These are phyloP conservation scores for Eurystomus glaucurus DNA, from an alignment of 2,797 vertebrate genomes.

Conservation along the genomic window DNA sequence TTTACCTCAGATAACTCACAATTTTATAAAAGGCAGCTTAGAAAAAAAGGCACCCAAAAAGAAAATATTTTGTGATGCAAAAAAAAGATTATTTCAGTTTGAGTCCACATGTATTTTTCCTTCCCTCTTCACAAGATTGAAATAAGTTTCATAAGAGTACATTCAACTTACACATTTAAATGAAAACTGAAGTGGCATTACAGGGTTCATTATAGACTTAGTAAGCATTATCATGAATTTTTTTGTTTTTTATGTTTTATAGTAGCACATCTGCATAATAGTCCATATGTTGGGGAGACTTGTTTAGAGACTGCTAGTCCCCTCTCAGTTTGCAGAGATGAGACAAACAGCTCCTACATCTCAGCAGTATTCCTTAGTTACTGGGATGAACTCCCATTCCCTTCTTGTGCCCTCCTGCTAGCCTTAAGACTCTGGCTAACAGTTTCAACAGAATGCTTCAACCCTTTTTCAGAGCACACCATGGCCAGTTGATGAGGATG, in stretches of 20 bases:
- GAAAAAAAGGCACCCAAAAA: background rate
- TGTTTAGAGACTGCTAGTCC: background rate
- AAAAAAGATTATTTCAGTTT: background rate
- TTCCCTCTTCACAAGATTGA: background rate
- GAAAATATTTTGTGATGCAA: background rate
- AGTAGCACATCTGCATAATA: background rate
- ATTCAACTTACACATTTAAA: conserved; percentile 12
- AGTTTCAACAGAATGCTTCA: background rate
- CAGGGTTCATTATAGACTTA: background rate
- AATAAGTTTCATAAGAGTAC: background rate
- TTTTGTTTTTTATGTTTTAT: background rate
- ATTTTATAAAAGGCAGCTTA: background rate
- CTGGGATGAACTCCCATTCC: background rate
- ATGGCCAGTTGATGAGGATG: background rate
- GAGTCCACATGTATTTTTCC: background rate
- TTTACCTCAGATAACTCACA: background rate
- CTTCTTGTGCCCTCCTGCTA: background rate
- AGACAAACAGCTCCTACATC: background rate
- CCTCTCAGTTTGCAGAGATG: background rate
- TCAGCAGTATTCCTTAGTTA: background rate
- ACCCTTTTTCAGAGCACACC: background rate
- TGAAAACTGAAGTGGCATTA: background rate
- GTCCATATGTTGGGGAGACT: background rate
- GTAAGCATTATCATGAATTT: background rate
- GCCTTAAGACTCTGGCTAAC: background rate